These are phyloP conservation scores for Eciton burchellii DNA, from an alignment of 1,140 invertebrate genomes.

Conservation along the genomic window DNA sequence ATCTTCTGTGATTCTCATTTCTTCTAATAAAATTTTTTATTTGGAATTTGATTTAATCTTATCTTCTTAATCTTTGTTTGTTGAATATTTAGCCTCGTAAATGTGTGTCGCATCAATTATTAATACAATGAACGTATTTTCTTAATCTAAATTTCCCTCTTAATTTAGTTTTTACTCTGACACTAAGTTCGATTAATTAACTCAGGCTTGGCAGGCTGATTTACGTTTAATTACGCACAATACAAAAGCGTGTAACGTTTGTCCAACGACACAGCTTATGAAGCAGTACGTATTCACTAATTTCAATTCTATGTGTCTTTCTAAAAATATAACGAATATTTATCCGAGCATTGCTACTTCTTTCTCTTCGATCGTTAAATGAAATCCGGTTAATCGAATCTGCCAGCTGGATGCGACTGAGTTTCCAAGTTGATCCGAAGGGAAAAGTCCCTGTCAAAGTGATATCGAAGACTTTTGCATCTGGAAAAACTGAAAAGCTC, in stretches of 20 bases:
- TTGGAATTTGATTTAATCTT: slow-evolving; percentile 4
- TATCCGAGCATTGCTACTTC: not conserved
- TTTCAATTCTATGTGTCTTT: not conserved
- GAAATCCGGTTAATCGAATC: slow-evolving; percentile 21
- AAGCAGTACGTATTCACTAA: slow-evolving; percentile 95
- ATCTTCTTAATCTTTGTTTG: slow-evolving; percentile 22
- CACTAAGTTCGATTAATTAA: slow-evolving; percentile 58
- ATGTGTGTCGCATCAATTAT: not conserved
- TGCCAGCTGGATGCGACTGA: slow-evolving; percentile 98
- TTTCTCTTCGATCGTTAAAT: slow-evolving; percentile 28
- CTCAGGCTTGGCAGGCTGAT: slow-evolving; percentile 96
- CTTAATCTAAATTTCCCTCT: slow-evolving; percentile 11
- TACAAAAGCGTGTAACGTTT: slow-evolving; percentile 98
- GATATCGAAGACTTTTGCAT: slow-evolving; percentile 98
- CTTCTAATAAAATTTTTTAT: not conserved
- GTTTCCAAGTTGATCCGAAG: slow-evolving; percentile 95
- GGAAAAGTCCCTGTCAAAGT: slow-evolving; percentile 99
- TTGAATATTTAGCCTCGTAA: not conserved
- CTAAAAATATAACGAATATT: slow-evolving; percentile 31
- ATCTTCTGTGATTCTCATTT: not conserved
- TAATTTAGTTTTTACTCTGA: not conserved
- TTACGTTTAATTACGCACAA: slow-evolving; percentile 97
- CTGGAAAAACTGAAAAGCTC: slow-evolving; percentile 98
- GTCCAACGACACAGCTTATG: slow-evolving; percentile 97
- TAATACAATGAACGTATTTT: slow-evolving; percentile 15